phyloP scores from a whole-genome alignment of 1,140 invertebrate genomes.

The Rhizoglyphus robini region DNA sequence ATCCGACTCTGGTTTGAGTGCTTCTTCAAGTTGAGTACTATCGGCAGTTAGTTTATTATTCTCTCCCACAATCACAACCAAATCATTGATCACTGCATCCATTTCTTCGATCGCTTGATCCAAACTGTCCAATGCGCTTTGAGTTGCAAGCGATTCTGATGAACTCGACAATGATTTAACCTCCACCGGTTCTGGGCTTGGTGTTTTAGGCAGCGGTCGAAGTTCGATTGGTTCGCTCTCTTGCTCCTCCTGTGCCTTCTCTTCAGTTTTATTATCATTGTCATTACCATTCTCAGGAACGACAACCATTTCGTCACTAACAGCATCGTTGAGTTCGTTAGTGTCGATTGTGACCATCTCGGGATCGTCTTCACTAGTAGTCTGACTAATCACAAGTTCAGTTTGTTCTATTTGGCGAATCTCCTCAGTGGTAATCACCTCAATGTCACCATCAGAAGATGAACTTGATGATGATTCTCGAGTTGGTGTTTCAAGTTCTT shows the following conservation, averaged over 20 bases:
- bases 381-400: too few relatives aligned
- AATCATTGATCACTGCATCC: neutral
- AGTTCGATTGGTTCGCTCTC: neutral
- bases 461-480: neutral
- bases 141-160: neutral
- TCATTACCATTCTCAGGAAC: neutral
- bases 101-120: conserved; percentile 2
- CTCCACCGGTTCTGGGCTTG: neutral
- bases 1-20: too few relatives aligned
- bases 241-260: neutral
- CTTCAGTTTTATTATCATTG: neutral
- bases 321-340: neutral
- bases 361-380: too few relatives aligned
- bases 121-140: neutral
- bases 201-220: neutral
- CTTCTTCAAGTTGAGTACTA: too few relatives aligned
- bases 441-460: too few relatives aligned
- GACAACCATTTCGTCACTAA: neutral
- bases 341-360: too few relatives aligned
- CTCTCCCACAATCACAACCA: neutral
- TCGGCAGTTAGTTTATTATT: too few relatives aligned
- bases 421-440: too few relatives aligned
- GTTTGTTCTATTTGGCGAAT: too few relatives aligned
- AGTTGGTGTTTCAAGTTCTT: neutral
- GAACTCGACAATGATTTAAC: neutral